Evolutionary conservation across 2,797 vertebrate species (phyloP).

Genomic region (Rhyacichthys aspro): DNA sequence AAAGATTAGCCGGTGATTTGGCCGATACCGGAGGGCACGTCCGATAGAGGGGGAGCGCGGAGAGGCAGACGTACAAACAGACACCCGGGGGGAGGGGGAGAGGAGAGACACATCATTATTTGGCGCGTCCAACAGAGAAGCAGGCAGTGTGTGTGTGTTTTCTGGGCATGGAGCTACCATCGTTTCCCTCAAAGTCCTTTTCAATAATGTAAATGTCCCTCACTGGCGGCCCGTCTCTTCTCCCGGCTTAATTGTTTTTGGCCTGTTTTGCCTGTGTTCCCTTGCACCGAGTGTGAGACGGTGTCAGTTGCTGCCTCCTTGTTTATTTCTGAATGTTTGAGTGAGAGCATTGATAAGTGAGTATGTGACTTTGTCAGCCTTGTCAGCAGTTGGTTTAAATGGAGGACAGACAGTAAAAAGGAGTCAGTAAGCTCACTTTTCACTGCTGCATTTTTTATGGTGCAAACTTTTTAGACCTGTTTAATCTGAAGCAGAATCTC

Average conservation of each 20-base stretch:
- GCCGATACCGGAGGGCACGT: slow-evolving; percentile 44
- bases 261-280: slow-evolving; percentile 57
- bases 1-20: slow-evolving; percentile 57
- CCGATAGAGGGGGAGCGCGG: slow-evolving; percentile 1
- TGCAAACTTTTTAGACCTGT: no score
- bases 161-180: slow-evolving; percentile 55
- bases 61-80: background rate
- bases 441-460: no score
- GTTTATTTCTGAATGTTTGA: background rate
- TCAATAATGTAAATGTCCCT: slow-evolving; percentile 72
- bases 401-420: no score
- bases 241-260: slow-evolving; percentile 68
- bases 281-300: slow-evolving; percentile 4
- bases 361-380: background rate
- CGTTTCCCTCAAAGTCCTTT: slow-evolving; percentile 58
- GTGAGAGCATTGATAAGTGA: background rate
- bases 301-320: background rate
- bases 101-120: slow-evolving; percentile 56
- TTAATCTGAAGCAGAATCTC: no score
- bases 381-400: no score
- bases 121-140: slow-evolving; percentile 51
- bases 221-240: slow-evolving; percentile 51
- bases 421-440: no score
- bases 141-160: slow-evolving; percentile 44
- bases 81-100: slow-evolving; percentile 2